Evolutionary conservation across 2,113 vertebrate genomes (phyloP), one percentile per base, ranked within the genome.

Genomic region (Ophthalmolycus amberensis): DNA sequence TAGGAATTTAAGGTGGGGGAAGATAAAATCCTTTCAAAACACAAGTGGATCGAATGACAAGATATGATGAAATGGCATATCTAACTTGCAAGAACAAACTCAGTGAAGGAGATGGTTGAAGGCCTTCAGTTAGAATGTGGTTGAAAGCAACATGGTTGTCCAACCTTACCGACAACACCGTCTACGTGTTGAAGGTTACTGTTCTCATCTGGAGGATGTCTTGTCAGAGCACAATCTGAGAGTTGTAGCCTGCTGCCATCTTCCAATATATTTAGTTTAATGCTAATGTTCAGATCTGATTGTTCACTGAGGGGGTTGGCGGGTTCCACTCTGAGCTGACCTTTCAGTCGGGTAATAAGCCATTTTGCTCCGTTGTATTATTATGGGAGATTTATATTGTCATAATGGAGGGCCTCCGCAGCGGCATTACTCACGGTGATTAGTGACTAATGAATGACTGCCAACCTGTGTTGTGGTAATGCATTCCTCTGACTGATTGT

Each of bases 371-470:
- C 1, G 18, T 34, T 10, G 2, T 88, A 75, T 85, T 84, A 87
- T 81, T 87, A 74, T 38, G 40, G 22, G 40, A 85, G 85, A 93
- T 89, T 91, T 83, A 87, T 83, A 63, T 56, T 77, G 64, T 85
- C 66, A 68, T 91, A 85, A 90, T 86, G 71, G 84, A 78, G 81
- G 75, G 67, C 77, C 71, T 89, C 63, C 40, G 60, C 80, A 25
- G 74, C 14, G 20, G 71, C 69, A 86, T 90, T 74, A 86, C 85
- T 90, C 82, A 84, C 38, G 11, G 54, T 91, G 85, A 91, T 92
- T 88, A 84, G 90, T 87, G 84, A 86, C 70, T 82, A 85, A 90
- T 86, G 85, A 89, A 80, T 76, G 81, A 77, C 71, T 88, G 85
- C 79, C 88, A 86, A 58, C 80, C 82, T 83, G 71, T 75, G 82